Percentiles rank a stretch among this genome's conserved stretches.
Conservation (phyloP, 2,888 invertebrate species). For the Adineta ricciae region DNA sequence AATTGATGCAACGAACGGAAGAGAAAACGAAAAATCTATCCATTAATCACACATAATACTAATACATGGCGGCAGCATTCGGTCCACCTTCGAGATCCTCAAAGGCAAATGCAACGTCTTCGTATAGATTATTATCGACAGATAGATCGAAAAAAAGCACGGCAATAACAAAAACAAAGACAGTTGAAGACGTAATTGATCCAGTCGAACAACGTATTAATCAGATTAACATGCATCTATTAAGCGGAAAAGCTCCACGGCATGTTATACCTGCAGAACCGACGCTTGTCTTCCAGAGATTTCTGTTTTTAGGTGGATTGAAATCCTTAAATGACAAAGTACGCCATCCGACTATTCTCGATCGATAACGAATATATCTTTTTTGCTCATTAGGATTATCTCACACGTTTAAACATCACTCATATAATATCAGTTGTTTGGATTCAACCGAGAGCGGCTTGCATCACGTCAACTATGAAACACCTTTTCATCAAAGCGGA, state of each 20-base stretch:
- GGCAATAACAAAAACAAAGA: background rate
- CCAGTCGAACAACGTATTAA: background rate
- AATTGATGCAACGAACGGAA: background rate
- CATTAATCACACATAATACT: background rate
- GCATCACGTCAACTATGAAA: background rate
- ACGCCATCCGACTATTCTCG: background rate
- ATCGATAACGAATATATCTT: background rate
- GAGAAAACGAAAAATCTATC: background rate
- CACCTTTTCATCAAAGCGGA: background rate
- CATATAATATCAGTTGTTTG: conserved; percentile 2
- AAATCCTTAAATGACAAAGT: background rate
- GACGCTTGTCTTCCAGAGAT: background rate
- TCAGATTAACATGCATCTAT: background rate
- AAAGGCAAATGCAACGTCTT: background rate
- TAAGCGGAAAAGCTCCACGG: background rate
- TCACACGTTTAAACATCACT: background rate
- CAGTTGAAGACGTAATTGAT: background rate
- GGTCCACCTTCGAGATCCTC: background rate
- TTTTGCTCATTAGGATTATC: background rate
- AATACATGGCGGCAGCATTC: background rate
- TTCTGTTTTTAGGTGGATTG: background rate
- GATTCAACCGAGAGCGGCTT: background rate
- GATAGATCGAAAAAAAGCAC: background rate
- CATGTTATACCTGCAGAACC: background rate
- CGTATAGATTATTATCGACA: background rate